Conservation (phyloP, 2,113 vertebrate species). For the Ariopsis seemanni region DNA sequence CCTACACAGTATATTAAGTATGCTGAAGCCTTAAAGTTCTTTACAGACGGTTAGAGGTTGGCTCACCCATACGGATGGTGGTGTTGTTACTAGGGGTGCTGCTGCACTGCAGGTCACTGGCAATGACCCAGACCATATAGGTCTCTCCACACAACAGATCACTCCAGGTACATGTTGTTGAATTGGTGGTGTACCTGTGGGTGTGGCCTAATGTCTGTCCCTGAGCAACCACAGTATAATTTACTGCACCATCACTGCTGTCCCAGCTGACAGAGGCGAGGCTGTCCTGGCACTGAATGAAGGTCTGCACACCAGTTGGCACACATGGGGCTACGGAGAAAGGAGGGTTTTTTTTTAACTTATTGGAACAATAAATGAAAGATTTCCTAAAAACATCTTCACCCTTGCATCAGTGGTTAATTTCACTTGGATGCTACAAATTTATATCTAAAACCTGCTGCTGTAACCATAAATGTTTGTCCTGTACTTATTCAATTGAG, state of each 20-base stretch:
- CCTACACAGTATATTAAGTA: background rate
- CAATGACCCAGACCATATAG: slow-evolving; percentile 63
- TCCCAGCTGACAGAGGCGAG: slow-evolving; percentile 68
- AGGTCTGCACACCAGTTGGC: slow-evolving; percentile 58
- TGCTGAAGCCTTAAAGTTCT: background rate
- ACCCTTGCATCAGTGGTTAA: background rate
- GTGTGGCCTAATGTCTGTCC: slow-evolving; percentile 55
- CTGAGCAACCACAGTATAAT: slow-evolving; percentile 67
- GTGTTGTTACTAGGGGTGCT: slow-evolving; percentile 69
- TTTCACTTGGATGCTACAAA: background rate
- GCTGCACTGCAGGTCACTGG: slow-evolving; percentile 62
- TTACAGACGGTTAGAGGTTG: background rate
- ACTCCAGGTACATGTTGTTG: slow-evolving; percentile 63
- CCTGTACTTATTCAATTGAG: background rate
- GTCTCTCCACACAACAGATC: slow-evolving; percentile 71
- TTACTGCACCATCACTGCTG: slow-evolving; percentile 61
- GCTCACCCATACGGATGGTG: slow-evolving; percentile 68
- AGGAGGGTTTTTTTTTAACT: background rate
- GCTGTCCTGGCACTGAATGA: slow-evolving; percentile 63
- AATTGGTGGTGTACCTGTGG: slow-evolving; percentile 60
- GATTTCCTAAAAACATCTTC: background rate
- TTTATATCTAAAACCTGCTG: background rate
- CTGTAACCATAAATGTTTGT: background rate
- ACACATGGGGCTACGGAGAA: slow-evolving; percentile 68
- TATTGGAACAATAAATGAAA: background rate